Conservation (phyloP, 2,888 invertebrate species). For the Drosophila flavopinicola region DNA sequence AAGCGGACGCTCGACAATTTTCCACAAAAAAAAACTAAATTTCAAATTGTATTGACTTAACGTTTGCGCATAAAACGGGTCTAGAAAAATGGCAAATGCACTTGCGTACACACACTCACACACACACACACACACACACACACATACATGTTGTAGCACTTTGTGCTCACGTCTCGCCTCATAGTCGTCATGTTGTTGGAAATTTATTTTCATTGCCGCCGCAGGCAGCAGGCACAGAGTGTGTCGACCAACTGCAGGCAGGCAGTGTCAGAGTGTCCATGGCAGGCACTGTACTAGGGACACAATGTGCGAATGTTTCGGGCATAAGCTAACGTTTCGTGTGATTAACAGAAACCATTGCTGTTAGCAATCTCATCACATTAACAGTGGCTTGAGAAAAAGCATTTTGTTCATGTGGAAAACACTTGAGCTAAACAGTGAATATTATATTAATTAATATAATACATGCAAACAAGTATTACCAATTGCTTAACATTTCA, state of each 20-base stretch:
- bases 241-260: slow-evolving; percentile 16
- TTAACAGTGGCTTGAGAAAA: too few relatives aligned
- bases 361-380: too few relatives aligned
- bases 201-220: slow-evolving; percentile 79
- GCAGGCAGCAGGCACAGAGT: slow-evolving; percentile 57
- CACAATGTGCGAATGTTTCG: background rate
- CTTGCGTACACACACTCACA: slow-evolving; percentile 34
- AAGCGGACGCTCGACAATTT: slow-evolving; percentile 57
- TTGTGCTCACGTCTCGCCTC: slow-evolving; percentile 70
- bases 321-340: background rate
- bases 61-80: slow-evolving; percentile 70
- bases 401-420: too few relatives aligned
- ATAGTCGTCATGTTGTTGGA: slow-evolving; percentile 74
- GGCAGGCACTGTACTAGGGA: slow-evolving; percentile 11
- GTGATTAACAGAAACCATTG: too few relatives aligned
- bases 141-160: slow-evolving; percentile 59
- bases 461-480: too few relatives aligned
- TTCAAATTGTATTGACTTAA: slow-evolving; percentile 80
- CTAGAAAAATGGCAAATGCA: slow-evolving; percentile 71
- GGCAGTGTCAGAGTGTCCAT: slow-evolving; percentile 16
- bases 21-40: slow-evolving; percentile 77
- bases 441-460: too few relatives aligned
- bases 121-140: slow-evolving; percentile 3
- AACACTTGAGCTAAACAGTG: too few relatives aligned
- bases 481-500: too few relatives aligned